These are phyloP conservation scores for Polypterus bichir DNA, from an alignment of 2,113 vertebrate species.

Conservation along the genomic window DNA sequence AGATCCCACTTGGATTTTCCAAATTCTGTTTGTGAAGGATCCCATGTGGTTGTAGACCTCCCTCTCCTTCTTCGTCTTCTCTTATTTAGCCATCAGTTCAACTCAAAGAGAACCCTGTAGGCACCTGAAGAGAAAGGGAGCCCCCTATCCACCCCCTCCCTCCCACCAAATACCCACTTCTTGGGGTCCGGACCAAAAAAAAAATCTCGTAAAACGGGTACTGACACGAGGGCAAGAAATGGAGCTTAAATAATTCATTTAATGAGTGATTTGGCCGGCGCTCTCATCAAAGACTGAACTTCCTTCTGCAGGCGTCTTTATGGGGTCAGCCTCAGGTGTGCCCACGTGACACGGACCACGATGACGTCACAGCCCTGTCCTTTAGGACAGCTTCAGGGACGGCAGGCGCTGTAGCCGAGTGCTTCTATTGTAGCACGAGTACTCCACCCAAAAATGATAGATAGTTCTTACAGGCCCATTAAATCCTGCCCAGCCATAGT, in stretches of 20 bases:
- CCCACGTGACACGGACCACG: no score
- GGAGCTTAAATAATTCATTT: slow-evolving; percentile 55
- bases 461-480: no score
- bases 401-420: no score
- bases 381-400: no score
- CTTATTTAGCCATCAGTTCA: slow-evolving; percentile 26
- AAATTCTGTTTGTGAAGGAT: slow-evolving; percentile 28
- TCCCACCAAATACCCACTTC: no score
- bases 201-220: slow-evolving; percentile 5
- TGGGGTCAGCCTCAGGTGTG: no score
- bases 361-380: no score
- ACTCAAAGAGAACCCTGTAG: slow-evolving; percentile 25
- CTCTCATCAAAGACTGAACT: neutral
- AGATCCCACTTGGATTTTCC: slow-evolving; percentile 22
- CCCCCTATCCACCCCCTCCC: no score
- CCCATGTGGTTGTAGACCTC: slow-evolving; percentile 35
- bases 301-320: no score
- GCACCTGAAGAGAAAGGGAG: slow-evolving; percentile 23
- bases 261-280: slow-evolving; percentile 45
- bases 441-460: no score
- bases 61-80: slow-evolving; percentile 17
- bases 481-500: no score
- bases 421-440: no score
- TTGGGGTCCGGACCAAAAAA: slow-evolving; percentile 2
- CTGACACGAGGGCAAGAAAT: slow-evolving; percentile 41